Evolutionary conservation across 1,140 invertebrate genomes (phyloP), one percentile per base, ranked within the genome.

Genomic region (Drosophila arawakana): DNA sequence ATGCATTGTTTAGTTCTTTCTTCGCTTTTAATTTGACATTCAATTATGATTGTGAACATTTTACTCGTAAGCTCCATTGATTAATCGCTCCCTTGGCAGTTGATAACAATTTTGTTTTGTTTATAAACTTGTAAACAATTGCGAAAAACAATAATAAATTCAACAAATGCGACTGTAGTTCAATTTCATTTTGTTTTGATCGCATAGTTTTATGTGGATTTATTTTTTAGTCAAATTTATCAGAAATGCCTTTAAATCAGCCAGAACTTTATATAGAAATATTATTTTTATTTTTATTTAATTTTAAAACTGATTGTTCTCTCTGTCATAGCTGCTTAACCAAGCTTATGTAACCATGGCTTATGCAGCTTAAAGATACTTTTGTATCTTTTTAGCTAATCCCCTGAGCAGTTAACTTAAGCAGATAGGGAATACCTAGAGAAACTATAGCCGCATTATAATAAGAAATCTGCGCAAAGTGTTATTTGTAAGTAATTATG

Each of bases 401-500:
- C 41, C 41, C 41, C 5, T 13, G 6, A 43, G 41, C 41, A 43
- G 41, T 43, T 43, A 43, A 43, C 41, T 43, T 43, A 6, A 13
- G 5, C 41, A 43, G 11, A 43, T 43, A 43, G 41, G 41, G 41
- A 43, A 43, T 43, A 43, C 41, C 41, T 43, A 43, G 41, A 43
- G 11, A 43, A 43, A 11, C 41, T 43, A 11, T 11, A 43, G 39
- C 39, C 4, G 41, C 25, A 30, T 30, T n/a, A 13, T 13, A 13
- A 13, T 13, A 43, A 43, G 41, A 43, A 43, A 43, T 43, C 41
- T 43, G 41, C 41, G n/a, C 13, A 43, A 43, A 43, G 41, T 47
- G 11, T 34, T 52, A 52, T 21, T 73, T 76, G 67, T 47, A 80
- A 65, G 80, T 75, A 57, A 57, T 78, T 61, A 78, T 78, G 76